These are phyloP conservation scores for Paracanthobrama guichenoti DNA, from an alignment of 2,113 vertebrate species.

Conservation along the genomic window DNA sequence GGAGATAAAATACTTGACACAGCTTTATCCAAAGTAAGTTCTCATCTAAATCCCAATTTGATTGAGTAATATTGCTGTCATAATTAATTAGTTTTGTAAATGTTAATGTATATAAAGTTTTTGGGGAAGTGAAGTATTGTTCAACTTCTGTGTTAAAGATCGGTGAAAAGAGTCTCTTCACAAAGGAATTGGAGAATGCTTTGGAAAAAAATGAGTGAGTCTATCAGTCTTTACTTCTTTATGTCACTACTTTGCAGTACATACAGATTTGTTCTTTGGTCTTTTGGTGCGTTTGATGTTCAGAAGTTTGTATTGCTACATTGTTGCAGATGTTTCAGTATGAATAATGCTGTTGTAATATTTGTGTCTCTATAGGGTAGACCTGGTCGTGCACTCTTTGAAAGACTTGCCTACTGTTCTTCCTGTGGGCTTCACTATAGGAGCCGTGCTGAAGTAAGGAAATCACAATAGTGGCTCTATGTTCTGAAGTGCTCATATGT, in stretches of 20 bases:
- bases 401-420: slow-evolving; percentile 95
- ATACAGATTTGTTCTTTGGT: background rate
- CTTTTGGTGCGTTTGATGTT: slow-evolving; percentile 29
- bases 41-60: background rate
- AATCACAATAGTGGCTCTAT: slow-evolving; percentile 14
- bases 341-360: slow-evolving; percentile 46
- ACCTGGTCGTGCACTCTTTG: slow-evolving; percentile 95
- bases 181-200: slow-evolving; percentile 94
- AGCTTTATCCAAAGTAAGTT: slow-evolving; percentile 91
- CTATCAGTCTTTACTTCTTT: background rate
- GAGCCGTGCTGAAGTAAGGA: slow-evolving; percentile 91
- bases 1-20: slow-evolving; percentile 97
- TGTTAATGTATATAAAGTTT: background rate
- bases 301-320: background rate
- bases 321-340: background rate
- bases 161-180: slow-evolving; percentile 97
- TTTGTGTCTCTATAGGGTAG: slow-evolving; percentile 79
- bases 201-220: slow-evolving; percentile 94
- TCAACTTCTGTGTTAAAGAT: slow-evolving; percentile 76
- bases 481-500: slow-evolving; percentile 16
- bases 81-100: background rate
- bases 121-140: background rate
- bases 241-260: background rate
- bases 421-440: slow-evolving; percentile 91
- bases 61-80: background rate